Evolutionary conservation across 2,888 invertebrate species (phyloP), one percentile per base, ranked within the genome.

Genomic region (Sphaeridia pumilis): DNA sequence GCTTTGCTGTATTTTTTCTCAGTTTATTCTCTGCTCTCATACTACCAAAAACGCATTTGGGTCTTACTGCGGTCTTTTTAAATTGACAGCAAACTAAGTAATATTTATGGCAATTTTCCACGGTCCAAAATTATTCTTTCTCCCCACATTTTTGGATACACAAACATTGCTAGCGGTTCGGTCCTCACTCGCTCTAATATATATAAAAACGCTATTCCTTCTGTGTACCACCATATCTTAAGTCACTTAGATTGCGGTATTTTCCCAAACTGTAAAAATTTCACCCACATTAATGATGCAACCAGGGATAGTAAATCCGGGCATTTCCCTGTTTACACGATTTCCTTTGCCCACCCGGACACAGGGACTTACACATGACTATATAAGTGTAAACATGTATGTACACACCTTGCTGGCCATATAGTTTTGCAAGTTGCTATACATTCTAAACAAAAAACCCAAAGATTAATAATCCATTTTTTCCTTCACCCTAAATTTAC

Each of bases 391-490:
- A n/a, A n/a, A n/a, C n/a, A n/a, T n/a, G n/a, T 31, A 31, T 10
- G 14, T 10, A 7, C 31, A 31, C 31, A 31, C 31, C 31, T 10
- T 31, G 31, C 31, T n/a, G n/a, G n/a, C n/a, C n/a, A n/a, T n/a
- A n/a, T 31, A 31, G 14, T 10, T 10, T 14, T 14, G 14, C 31
- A 31, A 7, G 10, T 10, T 31, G 31, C 31, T 31, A 31, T 31
- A 31, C 14, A 10, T 14, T 14, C 31, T 31, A 10, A 52, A 58
- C 46, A 41, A 43, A 58, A 55, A 49, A 46, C 47, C 49, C 43
- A 38, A 55, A 58, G 58, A 53, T 53, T 55, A 58, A 58, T 58
- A 58, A 55, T 58, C 55, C 55, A 55, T 53, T 58, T 57, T 55
- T 52, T 54, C 46, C 31, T 49, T 46, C 44, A 48, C 51, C 45